Base-by-base conservation (phyloP, 2,113 vertebrate species). In the Chroicocephalus ridibundus region DNA sequence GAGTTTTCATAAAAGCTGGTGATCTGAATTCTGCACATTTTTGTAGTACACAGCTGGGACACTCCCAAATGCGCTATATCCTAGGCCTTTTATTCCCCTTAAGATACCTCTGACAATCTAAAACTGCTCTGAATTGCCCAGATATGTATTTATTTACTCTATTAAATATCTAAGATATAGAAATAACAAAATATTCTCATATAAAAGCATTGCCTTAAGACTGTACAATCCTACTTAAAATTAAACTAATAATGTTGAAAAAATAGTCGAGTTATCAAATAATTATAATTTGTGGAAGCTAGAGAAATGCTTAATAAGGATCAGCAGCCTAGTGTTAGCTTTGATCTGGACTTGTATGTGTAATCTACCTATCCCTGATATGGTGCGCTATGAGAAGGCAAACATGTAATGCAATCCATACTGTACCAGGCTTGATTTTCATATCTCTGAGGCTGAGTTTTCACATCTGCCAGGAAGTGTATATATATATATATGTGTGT, bases 381-480 rank as follows among this genome's bases (percentile, higher is more conserved):
- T 3, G 6, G 9, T 10, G 11, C 22, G 20, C 31, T 60, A 9
- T 49, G 15, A 88, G 49, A 84, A 90, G 8, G 49, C 12, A 46
- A 61, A 36, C 3, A 21, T 0, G 0, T 31, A 40, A 46, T 46
- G 25, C 24, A 83, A 86, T 12, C 6, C 8, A 34, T 1, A 1
- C 68, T 38, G 13, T 36, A 55, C 26, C 26, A 62, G 9, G 13
- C 13, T 58, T 92, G 51, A 36, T 14, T 27, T 88, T 65, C 29
- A 11, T 44, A 64, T 29, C 16, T 22, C 26, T 52, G 51, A 51
- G 36, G 5, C 10, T 79, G 38, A 82, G 27, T 42, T 82, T 82
- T 69, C 34, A 89, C 70, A 82, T 17, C 9, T 54, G 9, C 46
- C 27, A 80, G 9, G 13, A 83, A 58, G 6, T 40, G 5, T 26